phyloP scores from a whole-genome alignment of 2,797 vertebrate species.

The Thalassophryne amazonica region DNA sequence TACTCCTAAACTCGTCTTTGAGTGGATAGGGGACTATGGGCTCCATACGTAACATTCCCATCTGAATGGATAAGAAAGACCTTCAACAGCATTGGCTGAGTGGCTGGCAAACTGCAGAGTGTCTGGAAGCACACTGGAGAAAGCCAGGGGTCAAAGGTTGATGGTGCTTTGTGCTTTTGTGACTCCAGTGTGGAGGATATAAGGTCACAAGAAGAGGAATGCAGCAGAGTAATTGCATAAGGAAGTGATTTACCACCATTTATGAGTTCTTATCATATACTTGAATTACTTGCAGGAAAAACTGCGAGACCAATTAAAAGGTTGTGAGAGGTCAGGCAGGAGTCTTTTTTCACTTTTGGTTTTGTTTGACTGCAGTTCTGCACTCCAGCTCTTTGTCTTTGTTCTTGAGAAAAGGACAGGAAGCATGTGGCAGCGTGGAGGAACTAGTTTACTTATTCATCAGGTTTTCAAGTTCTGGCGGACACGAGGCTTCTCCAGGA shows the following conservation, averaged over 20 bases:
- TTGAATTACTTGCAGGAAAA: conserved; percentile 55
- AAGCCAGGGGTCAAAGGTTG: conserved; percentile 11
- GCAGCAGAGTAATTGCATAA: conserved; percentile 17
- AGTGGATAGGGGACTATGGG: no score
- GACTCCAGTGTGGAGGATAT: neutral
- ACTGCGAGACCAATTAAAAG: conserved; percentile 31
- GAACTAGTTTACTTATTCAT: conserved; percentile 76
- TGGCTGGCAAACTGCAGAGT: conserved; percentile 11
- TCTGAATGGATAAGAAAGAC: no score
- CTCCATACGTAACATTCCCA: no score
- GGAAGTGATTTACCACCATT: conserved; percentile 33
- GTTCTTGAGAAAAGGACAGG: conserved; percentile 54
- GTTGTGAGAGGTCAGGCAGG: conserved; percentile 37
- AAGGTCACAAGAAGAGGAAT: conserved; percentile 5
- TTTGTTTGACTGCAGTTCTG: conserved; percentile 14
- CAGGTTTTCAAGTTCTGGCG: conserved; percentile 61
- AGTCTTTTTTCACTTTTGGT: neutral
- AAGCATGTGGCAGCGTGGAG: conserved; percentile 53
- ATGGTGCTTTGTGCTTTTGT: neutral
- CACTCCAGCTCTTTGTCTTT: conserved; percentile 43
- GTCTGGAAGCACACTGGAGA: conserved; percentile 10
- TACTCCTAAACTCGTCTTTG: no score
- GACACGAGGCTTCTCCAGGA: conserved; percentile 59
- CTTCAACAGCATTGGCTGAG: conserved; percentile 27
- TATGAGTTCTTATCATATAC: conserved; percentile 44